Conservation (phyloP, 2,888 invertebrate species). For the Aelia acuminata region DNA sequence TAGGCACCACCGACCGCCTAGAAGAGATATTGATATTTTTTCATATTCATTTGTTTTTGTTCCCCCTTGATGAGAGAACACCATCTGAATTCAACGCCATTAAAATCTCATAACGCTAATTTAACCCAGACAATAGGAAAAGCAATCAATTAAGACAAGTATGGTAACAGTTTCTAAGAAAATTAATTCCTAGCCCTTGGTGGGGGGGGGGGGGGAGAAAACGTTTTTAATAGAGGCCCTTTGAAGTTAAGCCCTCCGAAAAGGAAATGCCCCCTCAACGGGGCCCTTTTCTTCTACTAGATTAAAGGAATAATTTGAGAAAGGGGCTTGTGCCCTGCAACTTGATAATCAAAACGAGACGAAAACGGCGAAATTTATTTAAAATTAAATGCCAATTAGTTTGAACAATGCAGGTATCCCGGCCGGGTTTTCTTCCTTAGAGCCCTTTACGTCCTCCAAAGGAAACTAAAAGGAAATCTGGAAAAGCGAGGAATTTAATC, state of each 20-base stretch:
- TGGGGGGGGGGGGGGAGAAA: too few species aligned
- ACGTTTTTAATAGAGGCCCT: not conserved
- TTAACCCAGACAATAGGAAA: not conserved
- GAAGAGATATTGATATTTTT: too few species aligned
- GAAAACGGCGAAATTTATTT: constrained; percentile 16
- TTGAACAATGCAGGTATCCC: constrained; percentile 6
- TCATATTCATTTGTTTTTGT: too few species aligned
- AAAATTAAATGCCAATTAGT: constrained; percentile 32
- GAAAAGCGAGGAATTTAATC: not conserved
- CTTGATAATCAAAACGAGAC: constrained; percentile 10
- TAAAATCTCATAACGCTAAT: not conserved
- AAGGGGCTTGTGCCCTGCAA: not conserved
- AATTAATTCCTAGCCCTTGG: constrained; percentile 8
- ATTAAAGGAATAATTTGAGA: constrained; percentile 26
- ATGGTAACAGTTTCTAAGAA: constrained; percentile 30
- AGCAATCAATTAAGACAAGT: constrained; percentile 21
- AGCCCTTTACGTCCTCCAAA: not conserved
- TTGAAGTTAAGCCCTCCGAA: constrained; percentile 6
- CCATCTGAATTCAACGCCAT: not conserved
- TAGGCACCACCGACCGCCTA: too few species aligned
- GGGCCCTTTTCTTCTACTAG: constrained; percentile 22
- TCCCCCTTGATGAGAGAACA: not conserved
- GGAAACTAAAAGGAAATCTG: not conserved
- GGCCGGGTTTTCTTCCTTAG: not conserved
- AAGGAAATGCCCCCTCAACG: not conserved